A percentile compares a stretch with the other conserved stretches of the same genome.
Conservation (phyloP, 2,113 vertebrate species). For the Panthera leo region DNA sequence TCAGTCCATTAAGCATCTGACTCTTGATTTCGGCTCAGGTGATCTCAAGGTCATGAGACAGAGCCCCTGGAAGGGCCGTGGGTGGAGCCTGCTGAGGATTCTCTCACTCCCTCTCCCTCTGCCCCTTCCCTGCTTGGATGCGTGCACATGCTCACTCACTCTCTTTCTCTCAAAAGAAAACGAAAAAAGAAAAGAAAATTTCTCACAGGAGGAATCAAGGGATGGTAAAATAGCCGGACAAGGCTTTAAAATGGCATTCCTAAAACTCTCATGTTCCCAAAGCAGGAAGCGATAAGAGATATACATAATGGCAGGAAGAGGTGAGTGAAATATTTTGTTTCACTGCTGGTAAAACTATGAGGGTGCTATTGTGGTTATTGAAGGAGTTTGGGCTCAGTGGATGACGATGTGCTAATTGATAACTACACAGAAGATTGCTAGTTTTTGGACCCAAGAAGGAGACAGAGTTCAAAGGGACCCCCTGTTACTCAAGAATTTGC, state of each 20-base stretch:
- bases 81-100: too few species aligned
- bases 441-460: background rate
- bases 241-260: background rate
- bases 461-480: background rate
- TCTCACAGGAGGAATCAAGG: background rate
- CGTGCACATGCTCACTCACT: too few species aligned
- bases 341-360: background rate
- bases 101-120: too few species aligned
- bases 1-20: too few species aligned
- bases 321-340: background rate
- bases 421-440: background rate
- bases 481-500: background rate
- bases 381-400: background rate
- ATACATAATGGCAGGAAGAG: background rate
- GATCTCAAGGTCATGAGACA: too few species aligned
- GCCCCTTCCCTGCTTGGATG: too few species aligned
- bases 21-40: too few species aligned
- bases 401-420: background rate
- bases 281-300: background rate
- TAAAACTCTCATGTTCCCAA: background rate
- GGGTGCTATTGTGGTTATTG: background rate
- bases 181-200: background rate
- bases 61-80: too few species aligned
- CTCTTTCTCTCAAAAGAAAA: too few species aligned
- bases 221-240: background rate